Base-by-base conservation (phyloP, 2,113 vertebrate genomes). In the Centropus bengalensis region DNA sequence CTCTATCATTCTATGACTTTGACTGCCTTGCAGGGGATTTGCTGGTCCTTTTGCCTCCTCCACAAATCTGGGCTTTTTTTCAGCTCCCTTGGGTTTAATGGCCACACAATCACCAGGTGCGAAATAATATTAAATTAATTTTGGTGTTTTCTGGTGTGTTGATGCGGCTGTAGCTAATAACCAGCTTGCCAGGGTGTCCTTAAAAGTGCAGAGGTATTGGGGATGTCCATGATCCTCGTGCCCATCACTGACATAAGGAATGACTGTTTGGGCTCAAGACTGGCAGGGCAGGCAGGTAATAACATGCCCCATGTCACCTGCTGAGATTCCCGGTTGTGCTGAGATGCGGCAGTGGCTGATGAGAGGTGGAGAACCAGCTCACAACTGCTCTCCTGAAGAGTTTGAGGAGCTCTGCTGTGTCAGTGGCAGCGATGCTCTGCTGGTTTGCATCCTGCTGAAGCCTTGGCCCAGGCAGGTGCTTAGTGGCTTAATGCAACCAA, bases 321-420 rank as follows among this genome's bases (percentile, higher is more conserved):
- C 49, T 79, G 1, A 0, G 33, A 5, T 52, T n/a, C 33, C 18
- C 6, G 4, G 32, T 10, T 56, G 42, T 49, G 69, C 49, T 26
- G 36, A 44, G 63, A 4, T n/a, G 30, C 59, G 60, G 71, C 40
- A 45, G 15, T 30, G 62, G 10, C 55, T 5, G 4, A 14, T 7
- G 30, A 71, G 47, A 44, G n/a, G 6, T 14, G 16, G 33, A 63
- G 40, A 40, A 10, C 51, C 21, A 16, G 19, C 36, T 56, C 9
- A 16, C 0, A 3, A 9, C 26, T 36, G 36, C 66, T 52, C 19
- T 17, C 30, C 64, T 0, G 0, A 45, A 27, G 56, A 26, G 11
- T 5, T 2, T 2, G 32, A 40, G 75, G 44, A 88, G 52, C 30
- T 33, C 49, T 21, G 36, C 44, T 30, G 22, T 16, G 6, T 40